phyloP scores from a whole-genome alignment of 2,113 vertebrate genomes.

The Amphilophus citrinellus region DNA sequence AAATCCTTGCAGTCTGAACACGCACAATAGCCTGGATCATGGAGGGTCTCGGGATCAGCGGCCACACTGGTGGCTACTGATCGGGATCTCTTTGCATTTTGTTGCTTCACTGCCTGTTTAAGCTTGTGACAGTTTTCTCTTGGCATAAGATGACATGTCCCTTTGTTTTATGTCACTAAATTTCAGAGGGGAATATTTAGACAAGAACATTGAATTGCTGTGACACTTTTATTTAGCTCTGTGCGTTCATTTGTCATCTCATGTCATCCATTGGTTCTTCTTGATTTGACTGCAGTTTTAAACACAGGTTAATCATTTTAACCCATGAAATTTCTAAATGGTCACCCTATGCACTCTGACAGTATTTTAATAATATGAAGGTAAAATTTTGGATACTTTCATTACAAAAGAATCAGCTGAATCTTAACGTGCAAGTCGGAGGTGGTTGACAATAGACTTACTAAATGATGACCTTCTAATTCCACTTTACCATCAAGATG shows the following conservation, averaged over 20 bases:
- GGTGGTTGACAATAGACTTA: background rate
- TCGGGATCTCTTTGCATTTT: background rate
- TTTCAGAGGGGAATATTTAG: background rate
- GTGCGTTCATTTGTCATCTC: background rate
- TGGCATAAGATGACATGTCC: background rate
- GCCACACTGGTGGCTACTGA: background rate
- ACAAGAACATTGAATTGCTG: background rate
- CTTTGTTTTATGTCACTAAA: background rate
- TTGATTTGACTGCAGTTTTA: background rate
- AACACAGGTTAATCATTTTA: background rate
- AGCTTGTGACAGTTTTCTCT: background rate
- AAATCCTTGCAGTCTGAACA: no score
- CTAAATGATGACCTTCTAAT: background rate
- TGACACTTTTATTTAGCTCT: background rate
- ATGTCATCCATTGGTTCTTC: background rate
- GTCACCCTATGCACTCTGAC: background rate
- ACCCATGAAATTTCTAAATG: background rate
- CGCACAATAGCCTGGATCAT: background rate
- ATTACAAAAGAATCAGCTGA: background rate
- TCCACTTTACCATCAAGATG: constrained; percentile 32
- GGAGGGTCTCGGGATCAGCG: background rate
- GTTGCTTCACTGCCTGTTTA: background rate
- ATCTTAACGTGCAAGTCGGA: background rate
- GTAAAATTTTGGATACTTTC: background rate
- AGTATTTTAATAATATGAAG: background rate